A percentile compares a stretch with the other conserved stretches of the same genome.
phyloP scores from a whole-genome alignment of 2,888 invertebrate species.

The Syrphus vitripennis region DNA sequence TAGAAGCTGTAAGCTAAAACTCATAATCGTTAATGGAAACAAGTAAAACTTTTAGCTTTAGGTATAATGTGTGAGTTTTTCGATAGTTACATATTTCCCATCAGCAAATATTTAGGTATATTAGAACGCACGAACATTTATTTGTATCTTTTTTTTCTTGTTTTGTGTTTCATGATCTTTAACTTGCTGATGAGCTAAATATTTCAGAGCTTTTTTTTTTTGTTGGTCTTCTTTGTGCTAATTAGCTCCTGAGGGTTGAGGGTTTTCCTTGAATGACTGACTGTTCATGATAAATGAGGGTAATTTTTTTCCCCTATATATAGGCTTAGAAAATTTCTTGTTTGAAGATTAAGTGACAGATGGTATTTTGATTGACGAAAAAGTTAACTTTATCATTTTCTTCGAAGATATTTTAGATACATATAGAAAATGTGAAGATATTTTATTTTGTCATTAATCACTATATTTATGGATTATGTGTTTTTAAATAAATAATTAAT shows the following conservation, averaged over 20 bases:
- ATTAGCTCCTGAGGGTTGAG: neutral
- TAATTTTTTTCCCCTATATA: neutral
- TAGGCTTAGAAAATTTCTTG: neutral
- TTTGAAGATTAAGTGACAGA: neutral
- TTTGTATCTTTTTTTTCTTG: neutral
- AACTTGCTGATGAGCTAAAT: neutral
- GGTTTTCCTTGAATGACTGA: neutral
- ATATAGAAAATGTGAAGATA: too few relatives aligned
- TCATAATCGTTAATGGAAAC: slow-evolving; percentile 31
- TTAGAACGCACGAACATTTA: neutral
- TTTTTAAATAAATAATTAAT: too few relatives aligned
- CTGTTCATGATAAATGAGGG: neutral
- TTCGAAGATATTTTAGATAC: too few relatives aligned
- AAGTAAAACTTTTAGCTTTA: slow-evolving; percentile 16
- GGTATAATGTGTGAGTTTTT: neutral
- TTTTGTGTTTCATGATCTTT: neutral
- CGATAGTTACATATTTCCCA: neutral
- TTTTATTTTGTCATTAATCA: too few relatives aligned
- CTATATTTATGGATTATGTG: too few relatives aligned
- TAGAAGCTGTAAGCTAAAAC: slow-evolving; percentile 34
- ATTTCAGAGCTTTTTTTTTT: neutral
- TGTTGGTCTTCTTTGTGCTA: neutral
- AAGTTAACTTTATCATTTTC: neutral
- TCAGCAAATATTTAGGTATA: neutral
- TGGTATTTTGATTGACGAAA: neutral